Percentiles rank a stretch among this genome's conserved stretches.
Evolutionary conservation across 2,113 vertebrate genomes (phyloP).

Genomic region (Urocynchramus pylzowi): DNA sequence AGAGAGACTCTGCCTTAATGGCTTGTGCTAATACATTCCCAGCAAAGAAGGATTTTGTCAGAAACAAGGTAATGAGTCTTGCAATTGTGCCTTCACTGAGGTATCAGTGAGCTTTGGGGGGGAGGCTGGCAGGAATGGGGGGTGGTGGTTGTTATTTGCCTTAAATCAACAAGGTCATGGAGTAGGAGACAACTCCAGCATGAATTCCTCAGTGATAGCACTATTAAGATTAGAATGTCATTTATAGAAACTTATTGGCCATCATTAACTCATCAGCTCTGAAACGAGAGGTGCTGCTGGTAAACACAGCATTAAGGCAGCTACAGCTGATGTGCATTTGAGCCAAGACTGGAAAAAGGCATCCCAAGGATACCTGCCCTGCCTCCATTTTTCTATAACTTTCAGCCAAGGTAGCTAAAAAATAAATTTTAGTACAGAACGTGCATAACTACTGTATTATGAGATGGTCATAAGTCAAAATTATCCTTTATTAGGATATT

Average conservation of each 20-base stretch:
- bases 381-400: rapidly evolving
- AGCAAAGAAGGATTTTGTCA: constrained; percentile 53
- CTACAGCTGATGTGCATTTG: not conserved
- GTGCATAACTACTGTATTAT: not conserved
- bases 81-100: constrained; percentile 9
- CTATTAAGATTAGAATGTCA: not conserved
- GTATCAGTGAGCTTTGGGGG: not conserved
- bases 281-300: not conserved
- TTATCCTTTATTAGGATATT: not conserved
- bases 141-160: not conserved
- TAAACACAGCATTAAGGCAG: not conserved
- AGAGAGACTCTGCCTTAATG: constrained; percentile 64
- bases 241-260: not conserved
- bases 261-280: not conserved
- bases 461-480: not conserved
- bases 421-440: not conserved
- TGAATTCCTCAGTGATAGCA: not conserved
- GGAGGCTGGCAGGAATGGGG: not conserved
- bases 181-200: not conserved
- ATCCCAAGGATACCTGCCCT: not conserved
- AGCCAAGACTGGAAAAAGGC: not conserved
- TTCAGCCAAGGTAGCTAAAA: not conserved
- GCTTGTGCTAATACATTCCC: constrained; percentile 53
- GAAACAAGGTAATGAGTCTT: constrained; percentile 62
- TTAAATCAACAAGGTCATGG: not conserved